A percentile compares a stretch with the other conserved stretches of the same genome.
Evolutionary conservation across 2,113 vertebrate species (phyloP).

Genomic region (Xenus cinereus): DNA sequence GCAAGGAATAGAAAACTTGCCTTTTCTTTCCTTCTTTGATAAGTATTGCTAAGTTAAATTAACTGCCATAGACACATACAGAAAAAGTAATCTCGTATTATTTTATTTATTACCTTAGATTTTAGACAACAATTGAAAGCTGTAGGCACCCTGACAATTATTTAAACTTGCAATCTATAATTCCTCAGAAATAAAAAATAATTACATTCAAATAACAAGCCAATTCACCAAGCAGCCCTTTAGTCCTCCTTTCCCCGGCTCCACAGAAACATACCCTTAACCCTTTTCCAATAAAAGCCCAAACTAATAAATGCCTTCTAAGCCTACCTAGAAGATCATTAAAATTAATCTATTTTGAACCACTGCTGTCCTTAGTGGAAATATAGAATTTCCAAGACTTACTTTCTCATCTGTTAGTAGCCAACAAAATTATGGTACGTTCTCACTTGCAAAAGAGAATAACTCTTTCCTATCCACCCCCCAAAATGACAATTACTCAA

Average conservation of each 20-base stretch:
- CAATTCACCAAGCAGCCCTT: constrained; percentile 12
- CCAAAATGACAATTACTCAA: neutral
- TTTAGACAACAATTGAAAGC: constrained; percentile 16
- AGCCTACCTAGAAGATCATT: constrained; percentile 24
- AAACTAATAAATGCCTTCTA: constrained; percentile 9
- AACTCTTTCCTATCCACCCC: neutral
- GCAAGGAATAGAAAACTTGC: neutral
- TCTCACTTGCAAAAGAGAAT: neutral
- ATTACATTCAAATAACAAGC: constrained; percentile 23
- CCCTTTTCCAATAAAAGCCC: neutral
- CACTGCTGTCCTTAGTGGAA: neutral
- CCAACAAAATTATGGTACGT: neutral
- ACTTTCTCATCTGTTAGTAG: neutral
- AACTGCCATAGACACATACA: neutral
- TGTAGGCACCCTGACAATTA: constrained; percentile 37
- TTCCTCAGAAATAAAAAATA: constrained; percentile 35
- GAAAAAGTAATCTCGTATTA: neutral
- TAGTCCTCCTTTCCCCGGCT: neutral
- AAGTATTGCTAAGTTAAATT: neutral
- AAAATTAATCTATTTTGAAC: constrained; percentile 14
- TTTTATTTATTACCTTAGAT: constrained; percentile 5
- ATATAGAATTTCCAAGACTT: neutral
- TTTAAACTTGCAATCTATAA: constrained; percentile 35
- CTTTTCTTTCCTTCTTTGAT: neutral
- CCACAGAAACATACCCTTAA: neutral